Base-by-base conservation (phyloP, 2,113 vertebrate genomes). In the Lates calcarifer region DNA sequence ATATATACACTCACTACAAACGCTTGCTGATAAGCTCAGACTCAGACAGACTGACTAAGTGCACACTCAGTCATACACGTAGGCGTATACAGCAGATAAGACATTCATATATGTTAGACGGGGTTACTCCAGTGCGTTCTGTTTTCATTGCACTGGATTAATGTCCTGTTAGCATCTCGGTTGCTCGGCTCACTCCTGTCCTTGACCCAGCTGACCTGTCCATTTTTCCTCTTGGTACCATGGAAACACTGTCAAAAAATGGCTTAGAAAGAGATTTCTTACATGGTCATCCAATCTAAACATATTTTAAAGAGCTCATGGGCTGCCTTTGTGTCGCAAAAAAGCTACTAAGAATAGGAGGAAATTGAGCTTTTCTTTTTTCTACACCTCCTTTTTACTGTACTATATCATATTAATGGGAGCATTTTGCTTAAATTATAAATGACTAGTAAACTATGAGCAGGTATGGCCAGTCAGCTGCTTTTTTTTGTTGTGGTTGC, bases 121-220 rank as follows among this genome's bases (percentile, higher is more conserved):
- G 58, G 9, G 26, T 49, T n/a, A 9, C 28, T 28, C 55, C 33
- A 45, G 15, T 45, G n/a, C 37, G 4, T 47, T 76, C 33, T 71
- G 77, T 82, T 91, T 82, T 76, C 71, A 56, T 67, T 62, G 53
- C 43, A 35, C 37, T 83, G 79, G 79, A 86, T 89, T 82, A 78
- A 81, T 87, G 71, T 26, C 70, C 56, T 79, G 49, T 63, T 58
- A 56, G 62, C 70, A 68, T 74, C 63, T 47, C 33, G n/a, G 67
- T 29, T 31, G 53, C 76, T 74, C 28, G 3, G 64, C 69, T 47
- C 60, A 11, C 65, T 83, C 64, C 43, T 88, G 72, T 78, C 80
- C 75, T 92, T 87, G 81, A 89, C 82, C 84, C 39, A 2, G 15
- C 57, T 81, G 82, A 88, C 83, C 90, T 79, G 24, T 39, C 55